Evolutionary conservation across 2,113 vertebrate genomes (phyloP), one percentile per base, ranked within the genome.

Genomic region (Hypocryptadius cinnamomeus): DNA sequence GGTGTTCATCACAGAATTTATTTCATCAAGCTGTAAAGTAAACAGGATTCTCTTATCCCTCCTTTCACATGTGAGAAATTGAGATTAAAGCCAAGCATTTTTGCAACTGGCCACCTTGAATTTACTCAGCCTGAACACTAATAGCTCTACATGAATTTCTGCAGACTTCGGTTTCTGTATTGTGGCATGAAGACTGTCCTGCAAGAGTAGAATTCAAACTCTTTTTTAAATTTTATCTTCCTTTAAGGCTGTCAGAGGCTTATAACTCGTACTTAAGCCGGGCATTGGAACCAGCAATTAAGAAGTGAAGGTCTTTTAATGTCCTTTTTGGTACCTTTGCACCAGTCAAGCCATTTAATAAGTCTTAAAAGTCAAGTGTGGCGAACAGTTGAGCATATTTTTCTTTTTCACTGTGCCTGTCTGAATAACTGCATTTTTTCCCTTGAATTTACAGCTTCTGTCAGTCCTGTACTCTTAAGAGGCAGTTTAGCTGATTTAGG

Each of bases 401-500:
- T 85, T 35, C 70, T 61, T 77, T 92, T 65, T 87, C 27, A 1
- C n/a, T n/a, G 24, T 89, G 68, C 71, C 63, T 87, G 15, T 69
- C 66, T 89, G 39, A 50, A 39, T 68, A 66, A 78, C 71, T 79
- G 28, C 45, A 20, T 79, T 87, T 91, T 93, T 89, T 80, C 17
- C 23, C 61, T 79, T 77, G 37, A 69, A 94, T 91, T 94, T 93
- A 92, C 91, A 92, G 78, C 85, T 82, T 93, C 85, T 96, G 89
- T 79, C 89, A 91, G 74, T 77, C 66, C 45, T 15, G 15, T 81
- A 73, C 87, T 94, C 83, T 92, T 85, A 95, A 85, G 74, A 93
- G 74, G 70, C 87, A 95, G 89, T 94, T 96, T 73, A 91, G 79
- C 78, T 94, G 95, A 96, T 94, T 96, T 96, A 96, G 74, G 78